Percentiles rank a stretch among this genome's conserved stretches.
phyloP scores from a whole-genome alignment of 2,113 vertebrate species.

The Salvelinus sp. region DNA sequence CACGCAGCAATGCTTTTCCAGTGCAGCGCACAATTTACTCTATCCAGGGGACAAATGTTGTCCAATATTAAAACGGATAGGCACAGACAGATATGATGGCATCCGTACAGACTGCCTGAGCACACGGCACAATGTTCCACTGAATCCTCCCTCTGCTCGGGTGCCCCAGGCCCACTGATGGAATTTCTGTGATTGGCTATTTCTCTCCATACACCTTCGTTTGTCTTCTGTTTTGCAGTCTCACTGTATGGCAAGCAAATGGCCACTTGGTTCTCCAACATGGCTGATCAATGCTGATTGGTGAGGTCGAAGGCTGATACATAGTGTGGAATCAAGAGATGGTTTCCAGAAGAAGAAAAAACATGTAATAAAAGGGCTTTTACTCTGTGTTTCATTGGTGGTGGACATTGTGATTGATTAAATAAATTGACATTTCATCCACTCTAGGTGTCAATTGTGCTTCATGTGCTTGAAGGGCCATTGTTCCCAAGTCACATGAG shows the following conservation, averaged over 20 bases:
- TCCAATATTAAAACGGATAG: slow-evolving; percentile 32
- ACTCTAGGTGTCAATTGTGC: not conserved
- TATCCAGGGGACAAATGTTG: slow-evolving; percentile 27
- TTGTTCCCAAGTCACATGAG: not conserved
- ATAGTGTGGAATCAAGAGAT: not conserved
- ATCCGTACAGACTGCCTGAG: slow-evolving; percentile 12
- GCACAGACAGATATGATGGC: slow-evolving; percentile 16
- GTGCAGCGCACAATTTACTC: slow-evolving; percentile 37
- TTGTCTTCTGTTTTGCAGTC: slow-evolving; percentile 2
- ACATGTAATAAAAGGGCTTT: not conserved
- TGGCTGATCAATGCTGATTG: slow-evolving; percentile 8
- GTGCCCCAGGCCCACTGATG: slow-evolving; percentile 4
- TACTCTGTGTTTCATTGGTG: not conserved
- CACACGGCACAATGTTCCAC: not conserved
- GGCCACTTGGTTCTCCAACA: not conserved
- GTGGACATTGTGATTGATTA: not conserved
- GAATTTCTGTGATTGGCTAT: slow-evolving; percentile 12
- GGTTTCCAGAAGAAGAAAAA: not conserved
- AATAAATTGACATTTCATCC: not conserved
- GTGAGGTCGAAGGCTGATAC: not conserved
- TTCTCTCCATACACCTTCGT: slow-evolving; percentile 9
- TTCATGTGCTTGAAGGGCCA: not conserved
- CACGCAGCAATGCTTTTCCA: slow-evolving; percentile 31
- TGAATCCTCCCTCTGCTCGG: not conserved
- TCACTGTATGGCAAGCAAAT: slow-evolving; percentile 11